Evolutionary conservation across 2,797 vertebrate genomes (phyloP).

Genomic region (Trachops cirrhosus): DNA sequence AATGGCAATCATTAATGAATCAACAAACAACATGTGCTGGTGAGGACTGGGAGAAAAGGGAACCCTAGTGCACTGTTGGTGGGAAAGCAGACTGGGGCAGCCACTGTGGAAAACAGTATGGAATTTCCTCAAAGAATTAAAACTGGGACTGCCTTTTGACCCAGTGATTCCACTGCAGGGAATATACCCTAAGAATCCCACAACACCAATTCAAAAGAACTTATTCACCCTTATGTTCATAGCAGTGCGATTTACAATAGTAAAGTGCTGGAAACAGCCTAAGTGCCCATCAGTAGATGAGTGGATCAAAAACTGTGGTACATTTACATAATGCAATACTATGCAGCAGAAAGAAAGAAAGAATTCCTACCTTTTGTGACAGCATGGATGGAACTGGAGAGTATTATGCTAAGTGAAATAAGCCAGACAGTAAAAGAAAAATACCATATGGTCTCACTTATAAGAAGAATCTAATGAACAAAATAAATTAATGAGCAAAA

Average conservation of each 20-base stretch:
- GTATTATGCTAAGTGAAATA: neutral
- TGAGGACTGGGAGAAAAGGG: neutral
- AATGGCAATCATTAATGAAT: neutral
- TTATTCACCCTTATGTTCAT: neutral
- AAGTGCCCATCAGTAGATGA: neutral
- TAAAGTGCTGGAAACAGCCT: neutral
- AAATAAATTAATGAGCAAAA: neutral
- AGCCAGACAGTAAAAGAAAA: neutral
- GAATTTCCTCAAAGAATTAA: neutral
- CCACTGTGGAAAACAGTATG: neutral
- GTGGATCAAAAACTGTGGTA: neutral
- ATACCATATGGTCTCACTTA: neutral
- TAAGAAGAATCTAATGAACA: neutral
- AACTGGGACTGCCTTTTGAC: neutral
- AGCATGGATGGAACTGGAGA: neutral
- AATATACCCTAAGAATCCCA: neutral
- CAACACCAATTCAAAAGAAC: neutral
- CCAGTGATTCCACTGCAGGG: neutral
- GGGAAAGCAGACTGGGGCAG: neutral
- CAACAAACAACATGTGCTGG: neutral
- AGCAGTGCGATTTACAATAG: neutral
- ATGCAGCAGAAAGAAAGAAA: neutral
- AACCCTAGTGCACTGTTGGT: neutral
- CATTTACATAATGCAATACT: neutral
- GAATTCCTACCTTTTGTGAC: neutral